Evolutionary conservation across 2,797 vertebrate species (phyloP).

Genomic region (Pantherophis alleghaniensis): DNA sequence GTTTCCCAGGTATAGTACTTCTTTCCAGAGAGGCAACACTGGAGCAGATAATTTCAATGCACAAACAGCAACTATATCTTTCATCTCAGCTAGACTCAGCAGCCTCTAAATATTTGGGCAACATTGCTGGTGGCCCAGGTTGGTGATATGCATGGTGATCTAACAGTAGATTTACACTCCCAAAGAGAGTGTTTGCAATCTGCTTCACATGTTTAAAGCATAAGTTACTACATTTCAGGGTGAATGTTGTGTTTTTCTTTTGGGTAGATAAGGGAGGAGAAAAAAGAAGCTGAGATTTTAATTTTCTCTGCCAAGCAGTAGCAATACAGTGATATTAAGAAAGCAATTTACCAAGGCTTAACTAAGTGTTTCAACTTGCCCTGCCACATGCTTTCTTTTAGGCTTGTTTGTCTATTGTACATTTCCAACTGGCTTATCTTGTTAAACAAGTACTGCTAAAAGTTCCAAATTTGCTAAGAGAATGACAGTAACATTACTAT

Average conservation of each 20-base stretch:
- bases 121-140: background rate
- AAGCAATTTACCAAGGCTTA: slow-evolving; percentile 61
- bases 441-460: slow-evolving; percentile 69
- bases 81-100: background rate
- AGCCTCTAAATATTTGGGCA: background rate
- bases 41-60: background rate
- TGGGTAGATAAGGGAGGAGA: fast-evolving
- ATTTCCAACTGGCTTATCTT: slow-evolving; percentile 73
- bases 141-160: background rate
- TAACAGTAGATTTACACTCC: background rate
- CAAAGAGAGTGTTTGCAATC: background rate
- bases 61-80: background rate
- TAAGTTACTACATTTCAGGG: background rate
- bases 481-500: slow-evolving; percentile 50
- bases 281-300: slow-evolving; percentile 14
- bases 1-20: background rate
- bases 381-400: slow-evolving; percentile 58
- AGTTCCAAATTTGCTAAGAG: slow-evolving; percentile 52
- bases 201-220: slow-evolving; percentile 19
- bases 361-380: slow-evolving; percentile 67
- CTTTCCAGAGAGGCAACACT: background rate
- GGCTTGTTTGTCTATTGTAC: slow-evolving; percentile 70
- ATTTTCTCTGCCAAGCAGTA: slow-evolving; percentile 27
- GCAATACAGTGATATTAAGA: slow-evolving; percentile 56
- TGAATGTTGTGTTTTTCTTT: background rate